Conservation (phyloP, 2,888 invertebrate species). For the Trimorus sp. region DNA sequence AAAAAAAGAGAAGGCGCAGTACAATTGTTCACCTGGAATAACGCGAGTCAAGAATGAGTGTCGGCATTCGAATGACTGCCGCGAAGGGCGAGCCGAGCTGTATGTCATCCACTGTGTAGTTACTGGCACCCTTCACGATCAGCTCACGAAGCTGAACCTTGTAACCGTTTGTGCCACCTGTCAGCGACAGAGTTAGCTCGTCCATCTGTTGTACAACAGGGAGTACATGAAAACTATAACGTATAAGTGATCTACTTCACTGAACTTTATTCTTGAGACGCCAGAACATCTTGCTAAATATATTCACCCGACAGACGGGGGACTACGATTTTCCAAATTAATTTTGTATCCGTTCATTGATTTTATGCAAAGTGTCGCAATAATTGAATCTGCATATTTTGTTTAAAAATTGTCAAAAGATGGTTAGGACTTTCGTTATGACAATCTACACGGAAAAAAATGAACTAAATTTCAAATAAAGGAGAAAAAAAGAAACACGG, state of each 20-base stretch:
- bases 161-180: constrained; percentile 83
- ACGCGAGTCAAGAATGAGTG: constrained; percentile 85
- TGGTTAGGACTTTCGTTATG: too few relatives aligned
- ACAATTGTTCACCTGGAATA: constrained; percentile 82
- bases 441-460: too few relatives aligned
- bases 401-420: too few relatives aligned
- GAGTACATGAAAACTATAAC: constrained; percentile 53
- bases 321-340: background rate
- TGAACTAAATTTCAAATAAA: too few relatives aligned
- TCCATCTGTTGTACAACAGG: constrained; percentile 78
- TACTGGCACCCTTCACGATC: constrained; percentile 82
- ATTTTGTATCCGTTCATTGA: background rate
- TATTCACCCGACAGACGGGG: too few relatives aligned
- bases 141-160: constrained; percentile 81
- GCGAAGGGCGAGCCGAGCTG: constrained; percentile 86
- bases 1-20: constrained; percentile 21
- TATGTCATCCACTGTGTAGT: constrained; percentile 82
- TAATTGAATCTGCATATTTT: too few relatives aligned
- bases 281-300: background rate
- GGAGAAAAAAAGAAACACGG: too few relatives aligned
- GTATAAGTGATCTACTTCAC: constrained; percentile 42
- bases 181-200: constrained; percentile 83
- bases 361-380: background rate
- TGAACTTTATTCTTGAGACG: constrained; percentile 36
- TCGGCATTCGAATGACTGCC: constrained; percentile 85